Evolutionary conservation across 2,888 invertebrate genomes (phyloP).

Genomic region (Microctonus hyperodae): DNA sequence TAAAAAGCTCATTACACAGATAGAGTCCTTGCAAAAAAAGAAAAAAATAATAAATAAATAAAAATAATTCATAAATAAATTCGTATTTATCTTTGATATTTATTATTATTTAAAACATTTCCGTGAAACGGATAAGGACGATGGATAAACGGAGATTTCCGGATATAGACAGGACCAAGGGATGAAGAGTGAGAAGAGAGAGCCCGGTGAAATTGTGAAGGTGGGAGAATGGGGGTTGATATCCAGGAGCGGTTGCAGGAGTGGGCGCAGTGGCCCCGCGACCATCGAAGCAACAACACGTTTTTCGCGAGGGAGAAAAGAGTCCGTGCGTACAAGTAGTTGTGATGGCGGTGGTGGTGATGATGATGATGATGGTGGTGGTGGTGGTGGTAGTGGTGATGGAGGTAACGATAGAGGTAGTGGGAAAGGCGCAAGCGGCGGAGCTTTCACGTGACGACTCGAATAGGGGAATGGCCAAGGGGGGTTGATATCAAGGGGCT

Average conservation of each 20-base stretch:
- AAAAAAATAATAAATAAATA: too few species aligned
- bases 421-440: slow-evolving; percentile 23
- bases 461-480: slow-evolving; percentile 12
- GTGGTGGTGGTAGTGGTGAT: not conserved
- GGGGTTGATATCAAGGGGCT: slow-evolving; percentile 45
- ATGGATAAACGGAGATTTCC: not conserved
- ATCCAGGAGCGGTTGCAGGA: slow-evolving; percentile 65
- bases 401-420: slow-evolving; percentile 31
- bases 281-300: slow-evolving; percentile 64
- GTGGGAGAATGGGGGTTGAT: slow-evolving; percentile 36
- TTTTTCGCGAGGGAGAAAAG: not conserved
- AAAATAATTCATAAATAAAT: not conserved
- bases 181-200: slow-evolving; percentile 14
- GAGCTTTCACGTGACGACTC: slow-evolving; percentile 20
- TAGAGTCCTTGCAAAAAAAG: too few species aligned
- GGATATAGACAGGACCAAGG: slow-evolving; percentile 14
- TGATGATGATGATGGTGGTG: not conserved
- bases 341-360: not conserved
- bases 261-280: slow-evolving; percentile 66
- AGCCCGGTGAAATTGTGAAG: slow-evolving; percentile 38
- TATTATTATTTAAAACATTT: too few species aligned
- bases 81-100: not conserved
- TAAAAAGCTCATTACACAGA: too few species aligned
- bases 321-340: not conserved
- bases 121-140: not conserved